These are phyloP conservation scores for Trichonephila clavata DNA, from an alignment of 1,140 invertebrate genomes.

Conservation along the genomic window DNA sequence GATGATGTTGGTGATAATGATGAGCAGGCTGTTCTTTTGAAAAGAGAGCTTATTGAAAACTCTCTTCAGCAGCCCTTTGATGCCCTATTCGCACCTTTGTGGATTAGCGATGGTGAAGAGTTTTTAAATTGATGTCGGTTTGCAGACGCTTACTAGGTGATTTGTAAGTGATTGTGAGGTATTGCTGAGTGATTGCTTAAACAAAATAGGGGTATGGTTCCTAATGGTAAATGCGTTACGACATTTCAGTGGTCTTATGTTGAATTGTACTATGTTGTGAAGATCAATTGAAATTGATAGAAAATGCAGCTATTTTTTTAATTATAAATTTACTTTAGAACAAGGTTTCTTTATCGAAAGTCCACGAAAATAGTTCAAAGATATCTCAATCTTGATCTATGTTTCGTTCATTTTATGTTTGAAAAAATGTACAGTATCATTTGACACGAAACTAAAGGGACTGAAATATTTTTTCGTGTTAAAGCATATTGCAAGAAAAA, in stretches of 20 bases:
- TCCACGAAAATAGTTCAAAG: no score
- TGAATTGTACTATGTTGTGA: background rate
- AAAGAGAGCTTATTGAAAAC: conserved; percentile 46
- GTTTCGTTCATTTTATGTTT: no score
- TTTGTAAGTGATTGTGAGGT: background rate
- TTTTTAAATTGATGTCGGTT: background rate
- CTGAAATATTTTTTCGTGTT: no score
- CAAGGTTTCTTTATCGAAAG: no score
- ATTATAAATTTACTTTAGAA: no score
- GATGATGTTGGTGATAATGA: conserved; percentile 27
- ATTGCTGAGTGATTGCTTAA: background rate
- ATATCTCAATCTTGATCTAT: no score
- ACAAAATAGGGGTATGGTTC: background rate
- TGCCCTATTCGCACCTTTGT: background rate
- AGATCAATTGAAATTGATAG: no score
- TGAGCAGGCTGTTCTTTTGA: conserved; percentile 20
- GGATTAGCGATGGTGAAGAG: background rate
- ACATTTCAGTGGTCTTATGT: background rate
- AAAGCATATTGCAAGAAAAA: no score
- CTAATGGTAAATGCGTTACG: background rate
- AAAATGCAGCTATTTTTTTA: no score
- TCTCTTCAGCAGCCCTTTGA: conserved; percentile 36
- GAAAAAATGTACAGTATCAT: no score
- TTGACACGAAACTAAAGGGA: no score
- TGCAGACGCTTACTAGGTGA: background rate